Percentiles rank a stretch among this genome's conserved stretches.
phyloP scores from a whole-genome alignment of 2,797 vertebrate genomes.

The Eremophila alpestris region DNA sequence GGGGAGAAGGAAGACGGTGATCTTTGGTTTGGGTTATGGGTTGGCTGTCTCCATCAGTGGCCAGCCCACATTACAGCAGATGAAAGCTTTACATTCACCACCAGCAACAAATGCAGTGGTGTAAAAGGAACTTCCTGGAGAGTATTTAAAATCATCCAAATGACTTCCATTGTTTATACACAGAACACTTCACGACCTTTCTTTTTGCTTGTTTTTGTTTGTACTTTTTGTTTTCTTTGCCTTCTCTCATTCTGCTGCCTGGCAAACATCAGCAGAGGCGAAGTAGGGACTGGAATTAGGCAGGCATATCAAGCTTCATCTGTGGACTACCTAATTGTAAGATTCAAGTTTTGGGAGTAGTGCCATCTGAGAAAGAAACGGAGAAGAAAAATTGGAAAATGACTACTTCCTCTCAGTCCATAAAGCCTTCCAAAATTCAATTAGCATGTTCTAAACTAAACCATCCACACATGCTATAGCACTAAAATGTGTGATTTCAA shows the following conservation, averaged over 20 bases:
- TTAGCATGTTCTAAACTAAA: slow-evolving; percentile 57
- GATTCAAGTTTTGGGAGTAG: slow-evolving; percentile 4
- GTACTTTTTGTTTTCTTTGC: slow-evolving; percentile 7
- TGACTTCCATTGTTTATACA: not conserved
- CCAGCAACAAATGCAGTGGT: not conserved
- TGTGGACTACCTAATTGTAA: not conserved
- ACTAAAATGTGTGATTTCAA: slow-evolving; percentile 11
- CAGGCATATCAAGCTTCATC: not conserved
- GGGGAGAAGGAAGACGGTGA: not conserved
- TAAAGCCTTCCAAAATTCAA: slow-evolving; percentile 61
- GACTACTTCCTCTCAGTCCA: slow-evolving; percentile 42
- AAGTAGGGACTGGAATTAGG: not conserved
- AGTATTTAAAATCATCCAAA: slow-evolving; percentile 38
- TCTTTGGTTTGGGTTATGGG: not conserved
- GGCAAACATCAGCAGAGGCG: not conserved
- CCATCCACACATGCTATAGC: not conserved
- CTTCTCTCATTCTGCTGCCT: not conserved
- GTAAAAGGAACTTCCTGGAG: not conserved
- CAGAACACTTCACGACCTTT: not conserved
- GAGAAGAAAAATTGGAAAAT: slow-evolving; percentile 48
- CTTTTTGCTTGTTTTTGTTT: not conserved
- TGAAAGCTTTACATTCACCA: not conserved
- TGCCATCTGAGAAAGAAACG: slow-evolving; percentile 13
- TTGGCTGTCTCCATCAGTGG: not conserved
- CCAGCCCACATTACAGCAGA: not conserved